A percentile compares a stretch with the other conserved stretches of the same genome.
These are phyloP conservation scores for Halcyon malimbica DNA, from an alignment of 2,113 vertebrate species.

Conservation along the genomic window DNA sequence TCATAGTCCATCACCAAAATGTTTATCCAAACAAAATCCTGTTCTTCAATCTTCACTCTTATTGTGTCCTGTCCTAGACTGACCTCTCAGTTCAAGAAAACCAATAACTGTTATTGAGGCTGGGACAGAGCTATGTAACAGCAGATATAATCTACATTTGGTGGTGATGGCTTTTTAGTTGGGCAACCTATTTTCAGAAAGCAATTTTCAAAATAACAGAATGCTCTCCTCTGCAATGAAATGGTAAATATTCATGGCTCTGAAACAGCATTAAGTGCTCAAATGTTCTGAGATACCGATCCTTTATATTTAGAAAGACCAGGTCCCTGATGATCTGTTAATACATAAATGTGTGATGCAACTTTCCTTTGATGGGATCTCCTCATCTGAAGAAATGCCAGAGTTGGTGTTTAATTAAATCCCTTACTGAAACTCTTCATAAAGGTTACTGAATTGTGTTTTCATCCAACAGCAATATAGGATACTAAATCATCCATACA, in stretches of 20 bases:
- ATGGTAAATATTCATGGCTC: background rate
- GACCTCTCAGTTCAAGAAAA: background rate
- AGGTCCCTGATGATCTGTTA: background rate
- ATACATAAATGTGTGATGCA: background rate
- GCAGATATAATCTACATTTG: background rate
- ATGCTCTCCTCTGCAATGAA: background rate
- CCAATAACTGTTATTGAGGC: background rate
- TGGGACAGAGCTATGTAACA: background rate
- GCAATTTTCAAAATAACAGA: background rate
- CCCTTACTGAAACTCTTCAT: background rate
- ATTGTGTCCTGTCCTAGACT: background rate
- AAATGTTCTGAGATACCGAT: background rate
- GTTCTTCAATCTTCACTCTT: background rate
- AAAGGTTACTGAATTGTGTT: background rate
- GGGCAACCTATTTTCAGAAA: background rate
- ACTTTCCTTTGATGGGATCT: background rate
- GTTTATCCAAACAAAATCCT: background rate
- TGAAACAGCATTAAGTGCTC: background rate
- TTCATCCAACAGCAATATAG: background rate
- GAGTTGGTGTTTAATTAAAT: slow-evolving; percentile 13
- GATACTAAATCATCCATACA: background rate
- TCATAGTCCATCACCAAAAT: background rate
- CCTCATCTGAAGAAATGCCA: background rate
- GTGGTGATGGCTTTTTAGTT: background rate
- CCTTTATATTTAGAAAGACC: background rate